Evolutionary conservation across 2,113 vertebrate species (phyloP).

Genomic region (Chunga burmeisteri): DNA sequence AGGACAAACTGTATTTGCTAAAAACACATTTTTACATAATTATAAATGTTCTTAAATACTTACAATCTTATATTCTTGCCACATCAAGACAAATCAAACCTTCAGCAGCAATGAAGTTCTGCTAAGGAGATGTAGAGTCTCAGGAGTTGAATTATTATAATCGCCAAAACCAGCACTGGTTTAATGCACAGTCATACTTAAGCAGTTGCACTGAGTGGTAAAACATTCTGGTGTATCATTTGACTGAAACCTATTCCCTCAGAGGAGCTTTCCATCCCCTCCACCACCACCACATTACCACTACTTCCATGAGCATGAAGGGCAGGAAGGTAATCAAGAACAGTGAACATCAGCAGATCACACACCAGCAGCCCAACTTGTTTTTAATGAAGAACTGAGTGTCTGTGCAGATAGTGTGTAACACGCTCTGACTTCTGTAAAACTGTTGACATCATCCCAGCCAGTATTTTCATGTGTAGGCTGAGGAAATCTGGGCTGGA

Average conservation of each 20-base stretch:
- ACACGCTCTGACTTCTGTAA: not conserved
- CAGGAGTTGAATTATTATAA: not conserved
- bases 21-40: not conserved
- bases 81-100: not conserved
- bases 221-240: not conserved
- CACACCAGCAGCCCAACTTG: not conserved
- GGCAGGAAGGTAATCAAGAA: not conserved
- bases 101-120: not conserved
- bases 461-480: not conserved
- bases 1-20: not conserved
- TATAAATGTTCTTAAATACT: not conserved
- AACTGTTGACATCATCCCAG: not conserved
- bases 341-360: not conserved
- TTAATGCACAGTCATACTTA: not conserved
- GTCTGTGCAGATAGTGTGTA: not conserved
- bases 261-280: not conserved
- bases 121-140: not conserved
- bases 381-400: not conserved
- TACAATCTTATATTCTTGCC: not conserved
- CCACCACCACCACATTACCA: not conserved
- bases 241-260: not conserved
- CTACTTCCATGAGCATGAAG: not conserved
- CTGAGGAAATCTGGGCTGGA: not conserved
- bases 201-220: not conserved
- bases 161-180: not conserved